Evolutionary conservation across 1,140 invertebrate genomes (phyloP), one percentile per base, ranked within the genome.

Genomic region (Steinernema feltiae): DNA sequence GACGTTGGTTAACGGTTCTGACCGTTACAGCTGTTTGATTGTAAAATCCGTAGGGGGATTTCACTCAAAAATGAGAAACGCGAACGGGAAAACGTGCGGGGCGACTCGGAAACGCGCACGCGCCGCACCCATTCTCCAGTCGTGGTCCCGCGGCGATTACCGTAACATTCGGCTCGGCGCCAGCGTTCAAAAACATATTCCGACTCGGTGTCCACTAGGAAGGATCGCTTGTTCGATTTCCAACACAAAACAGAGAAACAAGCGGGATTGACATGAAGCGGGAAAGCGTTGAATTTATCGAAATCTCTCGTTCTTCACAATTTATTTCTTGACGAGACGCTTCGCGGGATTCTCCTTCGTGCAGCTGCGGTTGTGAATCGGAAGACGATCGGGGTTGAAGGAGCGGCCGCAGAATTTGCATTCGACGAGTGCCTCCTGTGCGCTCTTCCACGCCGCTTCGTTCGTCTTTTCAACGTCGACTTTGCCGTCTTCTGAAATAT

Each of bases 51-150:
- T 3, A 21, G 7, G 53, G 7, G 53, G 53, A 63, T 63, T 63
- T 63, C 53, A 27, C 53, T 15, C 53, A 63, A 63, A 63, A 63
- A 27, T 63, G 53, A 63, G 53, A 63, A n/a, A n/a, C n/a, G n/a
- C n/a, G n/a, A n/a, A n/a, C n/a, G n/a, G n/a, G n/a, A n/a, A n/a
- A n/a, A n/a, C n/a, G n/a, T n/a, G n/a, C n/a, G 3, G 53, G 53
- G 53, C 7, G 53, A 63, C 53, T 7, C 53, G 53, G 24, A 63
- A 15, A 27, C 15, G 53, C 53, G 53, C 53, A 63, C 53, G 53
- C 53, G 53, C 24, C 53, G 53, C 53, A 63, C 53, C 53, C 53
- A 63, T 63, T 63, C 53, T 63, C 53, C 3, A n/a, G 7, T 7
- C 7, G 7, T 7, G 53, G 3, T 63, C 53, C 53, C 53, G 24